Evolutionary conservation across 2,888 invertebrate species (phyloP).

Genomic region (Drosophila fungiperda): DNA sequence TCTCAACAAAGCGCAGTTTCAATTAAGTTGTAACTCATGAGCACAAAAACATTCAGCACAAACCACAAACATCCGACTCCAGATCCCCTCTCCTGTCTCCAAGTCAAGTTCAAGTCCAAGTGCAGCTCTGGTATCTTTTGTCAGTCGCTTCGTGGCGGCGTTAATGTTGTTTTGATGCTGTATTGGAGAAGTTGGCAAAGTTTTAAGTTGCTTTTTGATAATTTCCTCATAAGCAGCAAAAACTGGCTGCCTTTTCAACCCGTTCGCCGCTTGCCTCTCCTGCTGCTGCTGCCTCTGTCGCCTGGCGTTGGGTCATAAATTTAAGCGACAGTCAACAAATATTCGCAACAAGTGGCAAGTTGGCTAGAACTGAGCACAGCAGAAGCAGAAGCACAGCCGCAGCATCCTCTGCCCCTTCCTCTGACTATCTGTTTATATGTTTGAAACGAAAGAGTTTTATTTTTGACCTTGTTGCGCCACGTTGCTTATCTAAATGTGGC

Average conservation of each 20-base stretch:
- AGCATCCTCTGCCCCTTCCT: slow-evolving; percentile 23
- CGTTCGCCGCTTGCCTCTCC: background rate
- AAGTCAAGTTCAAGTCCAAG: slow-evolving; percentile 32
- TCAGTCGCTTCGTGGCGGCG: slow-evolving; percentile 27
- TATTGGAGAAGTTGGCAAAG: slow-evolving; percentile 54
- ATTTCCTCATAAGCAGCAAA: slow-evolving; percentile 69
- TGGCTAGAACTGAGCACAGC: slow-evolving; percentile 27
- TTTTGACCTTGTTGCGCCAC: slow-evolving; percentile 57
- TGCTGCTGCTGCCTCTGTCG: slow-evolving; percentile 46
- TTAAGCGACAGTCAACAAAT: slow-evolving; percentile 84
- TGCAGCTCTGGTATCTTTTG: slow-evolving; percentile 21
- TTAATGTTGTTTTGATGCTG: slow-evolving; percentile 80
- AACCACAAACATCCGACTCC: background rate
- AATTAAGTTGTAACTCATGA: slow-evolving; percentile 83
- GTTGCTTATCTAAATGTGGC: slow-evolving; percentile 59
- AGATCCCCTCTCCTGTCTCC: background rate
- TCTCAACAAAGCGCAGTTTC: slow-evolving; percentile 65
- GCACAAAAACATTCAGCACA: slow-evolving; percentile 30
- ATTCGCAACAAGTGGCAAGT: slow-evolving; percentile 84
- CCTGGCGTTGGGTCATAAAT: slow-evolving; percentile 81
- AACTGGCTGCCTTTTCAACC: slow-evolving; percentile 50
- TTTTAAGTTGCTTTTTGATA: slow-evolving; percentile 64
- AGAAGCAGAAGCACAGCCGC: slow-evolving; percentile 7
- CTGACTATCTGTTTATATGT: slow-evolving; percentile 14
- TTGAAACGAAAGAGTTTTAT: slow-evolving; percentile 48